Evolutionary conservation across 2,888 invertebrate species (phyloP).

Genomic region (Agelastica alni): DNA sequence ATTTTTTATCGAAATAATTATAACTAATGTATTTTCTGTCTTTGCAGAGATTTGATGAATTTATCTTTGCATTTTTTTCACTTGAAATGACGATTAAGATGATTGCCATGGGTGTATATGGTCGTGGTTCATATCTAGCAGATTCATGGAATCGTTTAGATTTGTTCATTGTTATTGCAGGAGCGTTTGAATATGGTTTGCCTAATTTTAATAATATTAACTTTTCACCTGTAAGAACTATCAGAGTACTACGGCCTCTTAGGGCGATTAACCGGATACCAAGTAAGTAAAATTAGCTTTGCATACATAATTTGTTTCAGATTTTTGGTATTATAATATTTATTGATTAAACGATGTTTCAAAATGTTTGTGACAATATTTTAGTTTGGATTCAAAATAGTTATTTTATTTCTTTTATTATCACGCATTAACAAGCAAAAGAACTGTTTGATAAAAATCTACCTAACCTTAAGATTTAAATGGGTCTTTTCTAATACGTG

Average conservation of each 20-base stretch:
- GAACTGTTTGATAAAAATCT: no score
- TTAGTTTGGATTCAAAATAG: no score
- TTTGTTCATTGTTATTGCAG: conserved; percentile 96
- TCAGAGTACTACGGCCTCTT: conserved; percentile 93
- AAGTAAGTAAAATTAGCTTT: conserved; percentile 73
- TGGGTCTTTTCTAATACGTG: no score
- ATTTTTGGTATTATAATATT: no score
- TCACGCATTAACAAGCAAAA: no score
- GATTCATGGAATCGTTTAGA: conserved; percentile 99
- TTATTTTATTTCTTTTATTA: no score
- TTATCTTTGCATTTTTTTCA: conserved; percentile 98
- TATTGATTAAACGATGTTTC: no score
- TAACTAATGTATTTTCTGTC: no score
- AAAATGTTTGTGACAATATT: no score
- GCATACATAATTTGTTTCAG: neutral
- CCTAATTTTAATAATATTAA: conserved; percentile 94
- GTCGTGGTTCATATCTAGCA: conserved; percentile 91
- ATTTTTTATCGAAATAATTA: no score
- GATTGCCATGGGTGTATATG: conserved; percentile 96
- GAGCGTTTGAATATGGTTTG: conserved; percentile 87
- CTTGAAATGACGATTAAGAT: conserved; percentile 98
- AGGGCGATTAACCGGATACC: conserved; percentile 99
- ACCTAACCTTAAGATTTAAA: no score
- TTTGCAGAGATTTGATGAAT: conserved; percentile 98
- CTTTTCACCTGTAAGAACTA: conserved; percentile 96